Base-by-base conservation (phyloP, 92 coral and sea anemone genomes). In the Porites divaricata region DNA sequence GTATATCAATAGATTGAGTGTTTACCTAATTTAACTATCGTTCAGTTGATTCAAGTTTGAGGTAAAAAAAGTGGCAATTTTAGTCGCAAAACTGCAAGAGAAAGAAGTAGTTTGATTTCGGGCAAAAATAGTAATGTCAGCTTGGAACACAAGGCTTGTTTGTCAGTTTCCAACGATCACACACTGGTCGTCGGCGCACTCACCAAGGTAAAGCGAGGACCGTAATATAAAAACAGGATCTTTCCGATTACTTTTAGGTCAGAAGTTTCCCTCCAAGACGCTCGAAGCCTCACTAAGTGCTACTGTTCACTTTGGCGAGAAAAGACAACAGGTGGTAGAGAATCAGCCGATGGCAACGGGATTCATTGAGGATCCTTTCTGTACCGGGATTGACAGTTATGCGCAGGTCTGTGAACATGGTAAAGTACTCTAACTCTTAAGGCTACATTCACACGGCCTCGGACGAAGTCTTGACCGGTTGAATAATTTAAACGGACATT, bases 361-460 rank as follows among this genome's bases (percentile, higher is more conserved):
- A 41, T 87, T 92, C 66, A 79, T 61, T 45, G 99, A 96, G 56
- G 98, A 96, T 88, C 98, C 98, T 1, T 96, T 96, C 63, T 96
- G 99, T 75, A 88, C 93, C 17, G 95, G 95, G 20, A 89, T 92
- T 25, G 92, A 94, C 75, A 77, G 95, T 35, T 96, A 96, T 67
- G 93, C 88, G 52, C 99, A 96, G 98, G 98, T 96, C 61, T 22
- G 59, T 21, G 49, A 50, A 17, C 22, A 62, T 4, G 49, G 58
- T 9, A 21, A 20, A 66, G 22, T 66, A 21, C 59, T 54, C 16
- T 54, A 54, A 11, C 65, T 10, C 82, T 35, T 35, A 4, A 35
- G 45, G 5, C 3, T 35, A n/a, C 6, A 6, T 35, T 35, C 45
- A 35, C 45, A 35, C 45, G 0, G 45, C 45, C 3, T 6, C 45